A percentile compares a stretch with the other conserved stretches of the same genome.
These are phyloP conservation scores for Drosophila hamatofila DNA, from an alignment of 2,888 invertebrate genomes.

Conservation along the genomic window DNA sequence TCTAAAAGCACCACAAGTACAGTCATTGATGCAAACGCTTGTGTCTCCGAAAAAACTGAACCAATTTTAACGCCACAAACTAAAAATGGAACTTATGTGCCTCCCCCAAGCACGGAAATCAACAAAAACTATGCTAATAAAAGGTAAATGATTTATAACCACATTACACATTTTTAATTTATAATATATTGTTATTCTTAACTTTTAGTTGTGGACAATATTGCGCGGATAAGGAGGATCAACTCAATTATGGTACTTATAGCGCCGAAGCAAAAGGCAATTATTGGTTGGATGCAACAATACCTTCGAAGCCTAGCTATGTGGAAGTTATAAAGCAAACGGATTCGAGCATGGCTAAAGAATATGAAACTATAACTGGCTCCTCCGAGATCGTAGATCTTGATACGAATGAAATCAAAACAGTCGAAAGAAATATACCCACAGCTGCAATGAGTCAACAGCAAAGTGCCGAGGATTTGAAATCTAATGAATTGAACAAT, in stretches of 20 bases:
- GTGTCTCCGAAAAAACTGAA: constrained; percentile 13
- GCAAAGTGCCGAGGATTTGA: constrained; percentile 37
- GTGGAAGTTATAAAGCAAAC: constrained; percentile 77
- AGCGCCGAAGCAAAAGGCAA: constrained; percentile 58
- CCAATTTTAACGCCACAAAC: constrained; percentile 14
- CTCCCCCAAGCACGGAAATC: constrained; percentile 37
- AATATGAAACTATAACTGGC: constrained; percentile 75
- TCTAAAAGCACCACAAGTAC: constrained; percentile 55
- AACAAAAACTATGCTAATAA: constrained; percentile 56
- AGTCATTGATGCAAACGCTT: constrained; percentile 52
- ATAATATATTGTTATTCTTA: background rate
- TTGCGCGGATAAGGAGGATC: constrained; percentile 60
- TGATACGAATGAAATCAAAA: constrained; percentile 85
- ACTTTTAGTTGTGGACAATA: constrained; percentile 36
- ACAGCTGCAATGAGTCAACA: constrained; percentile 45
- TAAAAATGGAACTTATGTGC: constrained; percentile 33
- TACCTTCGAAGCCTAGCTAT: constrained; percentile 76
- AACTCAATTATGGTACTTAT: constrained; percentile 48
- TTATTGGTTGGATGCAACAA: constrained; percentile 76
- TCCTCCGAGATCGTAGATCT: constrained; percentile 84
- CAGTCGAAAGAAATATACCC: constrained; percentile 81
- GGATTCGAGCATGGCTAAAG: constrained; percentile 54
- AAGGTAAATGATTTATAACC: constrained; percentile 40
- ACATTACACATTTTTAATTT: background rate
- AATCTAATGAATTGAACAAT: constrained; percentile 35